These are phyloP conservation scores for Lacerta bilineata DNA, from an alignment of 2,797 vertebrate genomes.

Conservation along the genomic window DNA sequence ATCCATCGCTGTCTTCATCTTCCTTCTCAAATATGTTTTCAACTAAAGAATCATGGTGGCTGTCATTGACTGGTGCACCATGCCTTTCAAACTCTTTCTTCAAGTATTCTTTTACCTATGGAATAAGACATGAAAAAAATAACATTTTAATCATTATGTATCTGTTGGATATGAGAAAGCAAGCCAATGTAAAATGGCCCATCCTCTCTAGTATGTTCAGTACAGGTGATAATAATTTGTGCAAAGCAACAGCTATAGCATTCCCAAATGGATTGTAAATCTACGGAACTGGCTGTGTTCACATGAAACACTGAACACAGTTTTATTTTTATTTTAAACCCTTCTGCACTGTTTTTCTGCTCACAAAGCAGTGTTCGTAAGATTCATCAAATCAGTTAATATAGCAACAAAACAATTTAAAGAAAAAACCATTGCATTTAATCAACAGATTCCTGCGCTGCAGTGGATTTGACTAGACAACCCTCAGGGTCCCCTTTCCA, in stretches of 20 bases:
- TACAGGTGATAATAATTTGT: not conserved
- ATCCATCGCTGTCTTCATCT: constrained; percentile 94
- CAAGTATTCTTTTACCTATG: constrained; percentile 93
- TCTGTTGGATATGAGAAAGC: not conserved
- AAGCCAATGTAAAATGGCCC: rapidly evolving
- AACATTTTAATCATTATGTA: not conserved
- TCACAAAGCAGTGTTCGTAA: too few relatives aligned
- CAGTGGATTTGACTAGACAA: too few relatives aligned
- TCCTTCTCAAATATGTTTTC: constrained; percentile 96
- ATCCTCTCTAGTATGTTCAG: not conserved
- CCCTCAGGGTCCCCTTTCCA: too few relatives aligned
- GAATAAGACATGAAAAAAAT: constrained; percentile 41
- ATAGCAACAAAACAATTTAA: too few relatives aligned
- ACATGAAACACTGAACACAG: too few relatives aligned
- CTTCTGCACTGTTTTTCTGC: too few relatives aligned
- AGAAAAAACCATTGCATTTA: too few relatives aligned
- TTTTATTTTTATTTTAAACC: too few relatives aligned
- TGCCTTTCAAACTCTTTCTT: constrained; percentile 94
- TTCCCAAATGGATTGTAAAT: not conserved
- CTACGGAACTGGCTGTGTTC: not conserved
- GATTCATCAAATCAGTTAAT: too few relatives aligned
- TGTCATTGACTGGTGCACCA: constrained; percentile 92
- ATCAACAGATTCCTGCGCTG: too few relatives aligned
- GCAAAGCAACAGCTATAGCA: not conserved
- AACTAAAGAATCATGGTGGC: constrained; percentile 91